Percentiles rank a stretch among this genome's conserved stretches.
Conservation (phyloP, 2,888 invertebrate genomes). For the Ethmia dodecea region DNA sequence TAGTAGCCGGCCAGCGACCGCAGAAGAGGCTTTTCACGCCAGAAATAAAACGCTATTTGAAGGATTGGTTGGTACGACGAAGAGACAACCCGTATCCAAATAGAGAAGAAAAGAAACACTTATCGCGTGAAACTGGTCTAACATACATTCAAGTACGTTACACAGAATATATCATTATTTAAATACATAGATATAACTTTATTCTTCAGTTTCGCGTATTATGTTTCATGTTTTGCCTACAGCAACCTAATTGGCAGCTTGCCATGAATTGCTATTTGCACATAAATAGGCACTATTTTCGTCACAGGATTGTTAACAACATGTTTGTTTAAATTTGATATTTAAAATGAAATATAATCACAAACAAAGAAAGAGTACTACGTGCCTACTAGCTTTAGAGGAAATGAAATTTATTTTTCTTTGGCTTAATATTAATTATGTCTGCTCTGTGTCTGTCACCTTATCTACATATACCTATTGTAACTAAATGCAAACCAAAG, state of each 20-base stretch:
- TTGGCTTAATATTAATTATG: no score
- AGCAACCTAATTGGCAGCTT: constrained; percentile 67
- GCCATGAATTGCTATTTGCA: constrained; percentile 72
- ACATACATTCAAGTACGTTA: constrained; percentile 85
- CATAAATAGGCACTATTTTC: constrained; percentile 76
- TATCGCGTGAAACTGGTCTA: constrained; percentile 85
- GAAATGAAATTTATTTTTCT: no score
- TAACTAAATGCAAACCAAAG: no score
- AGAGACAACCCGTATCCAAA: constrained; percentile 89
- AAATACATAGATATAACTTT: constrained; percentile 2
- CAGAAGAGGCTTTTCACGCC: constrained; percentile 87
- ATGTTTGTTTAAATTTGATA: not conserved
- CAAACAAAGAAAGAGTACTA: no score
- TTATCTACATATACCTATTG: no score
- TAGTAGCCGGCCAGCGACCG: constrained; percentile 79
- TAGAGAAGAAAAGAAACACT: constrained; percentile 84
- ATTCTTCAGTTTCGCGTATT: constrained; percentile 21
- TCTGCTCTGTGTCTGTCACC: no score
- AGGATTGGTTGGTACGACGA: constrained; percentile 86
- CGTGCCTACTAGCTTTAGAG: no score
- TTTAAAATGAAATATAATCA: no score
- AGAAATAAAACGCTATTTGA: constrained; percentile 86
- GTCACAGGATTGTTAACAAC: constrained; percentile 60
- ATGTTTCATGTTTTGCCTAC: constrained; percentile 49
- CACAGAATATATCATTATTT: constrained; percentile 2